Conservation (phyloP, 2,888 invertebrate genomes). For the Eristalis tenax region DNA sequence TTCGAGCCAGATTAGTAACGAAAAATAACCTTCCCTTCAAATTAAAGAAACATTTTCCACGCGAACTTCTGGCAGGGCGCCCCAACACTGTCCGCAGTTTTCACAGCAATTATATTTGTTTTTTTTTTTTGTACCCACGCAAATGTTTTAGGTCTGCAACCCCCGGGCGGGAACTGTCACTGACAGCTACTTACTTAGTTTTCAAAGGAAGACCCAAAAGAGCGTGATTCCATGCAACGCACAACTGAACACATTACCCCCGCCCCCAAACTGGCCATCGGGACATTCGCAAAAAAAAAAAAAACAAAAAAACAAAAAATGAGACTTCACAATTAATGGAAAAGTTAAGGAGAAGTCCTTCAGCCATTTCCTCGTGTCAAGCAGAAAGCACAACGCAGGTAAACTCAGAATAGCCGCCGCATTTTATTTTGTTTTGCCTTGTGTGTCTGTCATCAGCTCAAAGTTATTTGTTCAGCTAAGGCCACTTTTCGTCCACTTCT, state of each 20-base stretch:
- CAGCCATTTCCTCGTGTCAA: too few relatives aligned
- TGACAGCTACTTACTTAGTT: background rate
- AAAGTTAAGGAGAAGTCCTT: background rate
- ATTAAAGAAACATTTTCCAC: background rate
- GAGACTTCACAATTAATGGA: background rate
- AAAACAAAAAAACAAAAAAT: background rate
- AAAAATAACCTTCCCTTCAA: background rate
- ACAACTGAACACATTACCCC: background rate
- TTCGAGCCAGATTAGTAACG: background rate
- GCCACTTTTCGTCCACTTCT: conserved; percentile 14
- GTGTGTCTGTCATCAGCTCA: background rate
- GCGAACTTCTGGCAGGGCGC: background rate
- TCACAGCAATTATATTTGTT: background rate
- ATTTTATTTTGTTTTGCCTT: background rate
- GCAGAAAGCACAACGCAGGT: background rate
- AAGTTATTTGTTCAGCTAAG: conserved; percentile 18
- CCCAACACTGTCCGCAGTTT: background rate
- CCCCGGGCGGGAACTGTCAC: background rate
- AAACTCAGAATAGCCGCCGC: background rate
- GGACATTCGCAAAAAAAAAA: background rate
- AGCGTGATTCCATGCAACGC: background rate
- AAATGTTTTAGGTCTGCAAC: background rate
- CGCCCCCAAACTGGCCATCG: background rate
- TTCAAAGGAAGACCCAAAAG: background rate
- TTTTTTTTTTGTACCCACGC: background rate